Evolutionary conservation across 2,888 invertebrate species (phyloP), one percentile per base, ranked within the genome.

Genomic region (Notodonta ziczac): DNA sequence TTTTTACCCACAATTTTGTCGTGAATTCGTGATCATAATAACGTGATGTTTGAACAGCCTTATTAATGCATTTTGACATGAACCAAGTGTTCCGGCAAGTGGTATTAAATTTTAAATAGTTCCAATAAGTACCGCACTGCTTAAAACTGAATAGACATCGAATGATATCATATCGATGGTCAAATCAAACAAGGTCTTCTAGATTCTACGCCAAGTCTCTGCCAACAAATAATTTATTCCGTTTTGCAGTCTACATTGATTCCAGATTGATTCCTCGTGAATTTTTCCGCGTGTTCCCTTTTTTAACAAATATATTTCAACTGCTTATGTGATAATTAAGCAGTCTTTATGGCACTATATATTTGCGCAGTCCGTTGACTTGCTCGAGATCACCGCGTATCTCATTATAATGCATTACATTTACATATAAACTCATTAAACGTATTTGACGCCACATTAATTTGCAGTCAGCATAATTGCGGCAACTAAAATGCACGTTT

Each of bases 381-480:
- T 42, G 10, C 9, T 42, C 9, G 10, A 42, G 12, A 42, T 42
- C 10, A 42, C 2, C 42, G 14, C 48, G 10, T 53, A 58, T 10
- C n/a, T 60, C 53, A 59, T 54, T 58, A 56, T 24, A 24, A 24
- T 35, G 4, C 3, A 5, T 5, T 2, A 48, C 5, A 71, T 72
- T 72, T 52, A 52, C 72, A 72, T 71, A 56, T 14, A 65, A 69
- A 72, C 56, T 46, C 40, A 58, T 61, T 72, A 59, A 63, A 56
- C 56, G 57, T 39, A 63, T 61, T 72, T 70, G 35, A 72, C 70
- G 72, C 70, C 58, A 72, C 72, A 72, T 70, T 65, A 62, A 70
- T 72, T 54, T 63, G 58, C 61, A 61, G 57, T 57, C 60, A 32
- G 52, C 35, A 55, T 61, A 69, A 61, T 58, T 46, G 58, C 59